Base-by-base conservation (phyloP, 2,888 invertebrate genomes). In the Drosophila pegasa region DNA sequence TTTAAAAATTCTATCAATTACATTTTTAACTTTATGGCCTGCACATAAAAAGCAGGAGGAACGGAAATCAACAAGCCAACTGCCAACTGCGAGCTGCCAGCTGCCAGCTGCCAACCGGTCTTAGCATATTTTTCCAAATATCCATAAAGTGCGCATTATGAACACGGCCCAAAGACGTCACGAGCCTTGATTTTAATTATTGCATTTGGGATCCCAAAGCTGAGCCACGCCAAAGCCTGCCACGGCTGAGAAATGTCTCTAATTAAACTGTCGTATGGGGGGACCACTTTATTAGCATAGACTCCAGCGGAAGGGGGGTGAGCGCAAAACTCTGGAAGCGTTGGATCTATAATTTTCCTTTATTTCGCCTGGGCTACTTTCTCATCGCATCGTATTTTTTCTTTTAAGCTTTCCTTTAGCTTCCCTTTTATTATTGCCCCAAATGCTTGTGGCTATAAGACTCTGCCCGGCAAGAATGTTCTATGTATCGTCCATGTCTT, bases 1-100 rank as follows among this genome's bases (percentile, higher is more conserved):
- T 71, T 87, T 79, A 78, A 89, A 86, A 89, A 84, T 86, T 80
- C 89, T 86, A 89, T 89, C 89, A 89, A 89, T 89, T 89, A 89
- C 52, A 58, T 68, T 74, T 71, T 79, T 75, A 73, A 69, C 75
- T 83, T 89, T 85, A 86, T 75, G 61, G 52, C 73, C 37, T 51
- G 33, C 25, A 16, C 71, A 77, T 87, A 79, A 87, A 82, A 74
- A 27, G n/a, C 2, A 6, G 6, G 20, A 22, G 6, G n/a, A 69
- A 48, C 16, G 20, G n/a, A 14, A 25, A 25, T 12, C 25, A 51
- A 51, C 29, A 35, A 22, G 25, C 60, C 50, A 64, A 63, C 48
- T 45, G 57, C 41, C 33, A 38, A 25, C 41, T 25, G 25, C 41
- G 22, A 41, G 4, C 43, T n/a, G 43, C 20, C n/a, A n/a, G n/a